A percentile compares a stretch with the other conserved stretches of the same genome.
Evolutionary conservation across 2,888 invertebrate genomes (phyloP).

Genomic region (Gandaritis pyraliata): DNA sequence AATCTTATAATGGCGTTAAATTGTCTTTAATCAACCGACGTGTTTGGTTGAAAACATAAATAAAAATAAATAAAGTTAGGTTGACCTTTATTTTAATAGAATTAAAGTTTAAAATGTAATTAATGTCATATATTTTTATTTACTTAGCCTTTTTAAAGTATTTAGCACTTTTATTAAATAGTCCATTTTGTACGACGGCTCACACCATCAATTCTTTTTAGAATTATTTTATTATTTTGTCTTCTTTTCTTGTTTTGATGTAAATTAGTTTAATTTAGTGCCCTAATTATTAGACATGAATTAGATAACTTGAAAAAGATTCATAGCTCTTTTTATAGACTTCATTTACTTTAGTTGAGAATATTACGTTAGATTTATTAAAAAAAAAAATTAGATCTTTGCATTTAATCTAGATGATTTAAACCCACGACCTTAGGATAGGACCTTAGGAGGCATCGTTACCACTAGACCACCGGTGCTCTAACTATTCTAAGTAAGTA

Average conservation of each 20-base stretch:
- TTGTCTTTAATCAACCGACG: constrained; percentile 30
- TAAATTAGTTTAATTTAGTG: constrained; percentile 3
- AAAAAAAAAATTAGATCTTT: too few relatives aligned
- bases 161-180: constrained; percentile 19
- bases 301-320: background rate
- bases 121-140: constrained; percentile 5
- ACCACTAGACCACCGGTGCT: too few relatives aligned
- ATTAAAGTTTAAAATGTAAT: constrained; percentile 8
- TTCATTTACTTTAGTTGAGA: background rate
- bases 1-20: constrained; percentile 35
- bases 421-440: too few relatives aligned
- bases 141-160: constrained; percentile 7
- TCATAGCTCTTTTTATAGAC: background rate
- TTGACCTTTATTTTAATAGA: constrained; percentile 4
- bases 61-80: constrained; percentile 1
- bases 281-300: background rate
- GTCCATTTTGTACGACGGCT: constrained; percentile 12
- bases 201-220: constrained; percentile 21
- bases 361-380: too few relatives aligned
- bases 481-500: too few relatives aligned
- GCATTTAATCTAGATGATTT: too few relatives aligned
- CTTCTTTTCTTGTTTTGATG: constrained; percentile 9
- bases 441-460: too few relatives aligned
- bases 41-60: constrained; percentile 3
- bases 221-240: constrained; percentile 13